Percentiles rank a stretch among this genome's conserved stretches.
These are phyloP conservation scores for Bungarus multicinctus DNA, from an alignment of 2,113 vertebrate genomes.

Conservation along the genomic window DNA sequence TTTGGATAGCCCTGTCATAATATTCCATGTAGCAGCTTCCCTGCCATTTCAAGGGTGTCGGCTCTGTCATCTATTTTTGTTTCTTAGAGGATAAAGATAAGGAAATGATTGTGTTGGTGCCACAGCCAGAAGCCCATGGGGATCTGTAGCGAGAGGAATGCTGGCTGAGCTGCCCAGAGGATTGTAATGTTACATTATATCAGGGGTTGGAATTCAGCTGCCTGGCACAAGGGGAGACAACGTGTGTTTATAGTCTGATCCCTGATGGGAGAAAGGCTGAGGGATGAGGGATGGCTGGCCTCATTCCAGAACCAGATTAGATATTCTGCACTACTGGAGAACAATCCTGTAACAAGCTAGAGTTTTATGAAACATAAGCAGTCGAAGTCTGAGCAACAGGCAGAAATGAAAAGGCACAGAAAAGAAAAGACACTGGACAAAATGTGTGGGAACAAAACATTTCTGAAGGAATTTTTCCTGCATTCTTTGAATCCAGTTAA, in stretches of 20 bases:
- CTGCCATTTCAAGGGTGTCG: background rate
- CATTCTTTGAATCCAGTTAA: background rate
- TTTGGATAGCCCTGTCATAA: background rate
- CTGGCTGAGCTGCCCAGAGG: background rate
- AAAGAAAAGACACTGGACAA: background rate
- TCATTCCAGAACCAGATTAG: constrained; percentile 26
- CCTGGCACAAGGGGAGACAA: accelerated
- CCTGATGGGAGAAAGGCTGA: constrained; percentile 3
- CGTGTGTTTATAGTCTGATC: accelerated
- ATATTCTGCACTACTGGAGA: background rate
- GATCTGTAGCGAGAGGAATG: background rate
- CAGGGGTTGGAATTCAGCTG: background rate
- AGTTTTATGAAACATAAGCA: background rate
- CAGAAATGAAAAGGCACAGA: background rate
- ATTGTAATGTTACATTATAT: constrained; percentile 18
- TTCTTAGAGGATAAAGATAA: background rate
- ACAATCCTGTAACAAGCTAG: background rate
- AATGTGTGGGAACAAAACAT: background rate
- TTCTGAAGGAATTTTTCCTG: background rate
- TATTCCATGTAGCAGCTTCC: background rate
- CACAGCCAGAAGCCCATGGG: background rate
- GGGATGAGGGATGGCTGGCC: background rate
- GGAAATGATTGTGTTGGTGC: background rate
- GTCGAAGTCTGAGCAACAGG: background rate
- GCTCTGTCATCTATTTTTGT: background rate